Evolutionary conservation across 2,797 vertebrate species (phyloP).

Genomic region (Epinephelus awoara): DNA sequence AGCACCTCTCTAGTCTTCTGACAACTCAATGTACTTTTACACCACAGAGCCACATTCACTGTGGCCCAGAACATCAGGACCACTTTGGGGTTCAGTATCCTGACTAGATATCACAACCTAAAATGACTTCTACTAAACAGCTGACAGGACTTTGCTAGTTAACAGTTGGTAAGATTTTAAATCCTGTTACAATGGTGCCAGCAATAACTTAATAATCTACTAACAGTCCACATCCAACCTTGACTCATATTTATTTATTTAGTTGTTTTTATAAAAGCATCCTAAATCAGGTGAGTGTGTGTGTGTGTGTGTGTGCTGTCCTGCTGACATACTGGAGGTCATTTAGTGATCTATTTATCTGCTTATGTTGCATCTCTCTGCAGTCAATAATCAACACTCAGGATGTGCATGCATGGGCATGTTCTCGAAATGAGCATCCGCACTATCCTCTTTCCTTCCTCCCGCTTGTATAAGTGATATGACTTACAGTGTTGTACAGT

Average conservation of each 20-base stretch:
- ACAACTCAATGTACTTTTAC: too few relatives aligned
- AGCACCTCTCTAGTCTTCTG: too few relatives aligned
- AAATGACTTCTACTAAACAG: too few relatives aligned
- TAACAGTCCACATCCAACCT: background rate
- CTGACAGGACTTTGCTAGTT: too few relatives aligned
- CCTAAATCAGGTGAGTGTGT: background rate
- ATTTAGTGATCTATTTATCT: constrained; percentile 29
- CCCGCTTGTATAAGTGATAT: background rate
- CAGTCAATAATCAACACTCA: constrained; percentile 35
- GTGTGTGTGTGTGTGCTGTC: background rate
- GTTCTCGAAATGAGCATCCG: constrained; percentile 20
- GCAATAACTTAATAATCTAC: constrained; percentile 1
- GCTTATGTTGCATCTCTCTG: constrained; percentile 38
- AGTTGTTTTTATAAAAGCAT: background rate
- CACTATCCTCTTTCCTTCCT: background rate
- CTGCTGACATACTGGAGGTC: constrained; percentile 22
- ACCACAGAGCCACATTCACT: too few relatives aligned
- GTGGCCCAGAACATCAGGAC: too few relatives aligned
- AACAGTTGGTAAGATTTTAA: constrained; percentile 28
- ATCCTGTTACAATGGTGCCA: constrained; percentile 1
- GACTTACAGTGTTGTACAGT: background rate
- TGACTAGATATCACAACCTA: too few relatives aligned
- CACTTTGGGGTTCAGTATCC: too few relatives aligned
- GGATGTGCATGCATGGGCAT: constrained; percentile 36
- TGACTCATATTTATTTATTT: background rate